Conservation (phyloP, 2,113 vertebrate species). For the Brachypodius melanocephalos region DNA sequence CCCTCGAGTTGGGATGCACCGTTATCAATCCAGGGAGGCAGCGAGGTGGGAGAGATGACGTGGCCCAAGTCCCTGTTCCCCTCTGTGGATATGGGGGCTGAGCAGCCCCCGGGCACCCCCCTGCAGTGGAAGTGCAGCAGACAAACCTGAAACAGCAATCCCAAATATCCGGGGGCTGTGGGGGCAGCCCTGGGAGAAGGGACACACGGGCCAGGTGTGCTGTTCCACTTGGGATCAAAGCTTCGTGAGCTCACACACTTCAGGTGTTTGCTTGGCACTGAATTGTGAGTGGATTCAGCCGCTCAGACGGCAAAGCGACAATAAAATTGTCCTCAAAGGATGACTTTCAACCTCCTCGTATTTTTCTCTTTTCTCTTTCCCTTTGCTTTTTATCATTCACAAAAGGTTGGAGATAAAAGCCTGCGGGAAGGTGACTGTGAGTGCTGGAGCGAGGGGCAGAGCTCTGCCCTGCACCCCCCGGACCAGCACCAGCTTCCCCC, state of each 20-base stretch:
- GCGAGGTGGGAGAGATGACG: accelerated
- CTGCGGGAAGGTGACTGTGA: neutral
- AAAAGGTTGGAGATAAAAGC: neutral
- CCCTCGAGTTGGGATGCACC: accelerated
- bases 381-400: neutral
- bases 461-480: accelerated
- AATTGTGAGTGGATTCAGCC: neutral
- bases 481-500: neutral
- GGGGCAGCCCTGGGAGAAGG: neutral
- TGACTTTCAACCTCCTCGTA: neutral
- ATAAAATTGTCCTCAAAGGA: neutral
- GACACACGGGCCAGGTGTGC: accelerated
- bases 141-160: accelerated
- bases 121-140: accelerated
- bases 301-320: neutral
- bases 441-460: neutral
- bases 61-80: accelerated
- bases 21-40: neutral
- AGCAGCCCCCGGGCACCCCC: neutral
- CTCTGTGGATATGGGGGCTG: accelerated
- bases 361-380: neutral
- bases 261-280: neutral
- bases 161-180: accelerated
- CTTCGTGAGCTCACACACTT: accelerated
- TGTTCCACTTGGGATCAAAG: neutral